Evolutionary conservation across 35 echinoderm and acorn worm species (phyloP).

Genomic region (Apostichopus californicus): DNA sequence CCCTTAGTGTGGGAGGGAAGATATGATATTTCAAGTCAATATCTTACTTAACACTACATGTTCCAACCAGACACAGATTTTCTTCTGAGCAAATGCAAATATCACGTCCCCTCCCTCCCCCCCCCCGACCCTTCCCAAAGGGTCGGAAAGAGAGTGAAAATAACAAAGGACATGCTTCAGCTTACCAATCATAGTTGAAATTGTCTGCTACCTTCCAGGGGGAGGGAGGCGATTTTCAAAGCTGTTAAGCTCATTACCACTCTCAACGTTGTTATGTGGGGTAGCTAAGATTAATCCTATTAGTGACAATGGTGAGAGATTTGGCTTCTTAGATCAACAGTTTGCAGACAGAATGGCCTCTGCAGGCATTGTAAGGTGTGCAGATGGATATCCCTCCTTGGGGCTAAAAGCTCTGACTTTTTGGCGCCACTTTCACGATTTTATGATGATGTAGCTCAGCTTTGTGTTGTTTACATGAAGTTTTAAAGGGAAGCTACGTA

Average conservation of each 20-base stretch:
- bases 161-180: not conserved
- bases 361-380: not conserved
- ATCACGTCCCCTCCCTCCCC: no score
- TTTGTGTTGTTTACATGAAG: not conserved
- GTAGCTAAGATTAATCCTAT: not conserved
- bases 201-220: not conserved
- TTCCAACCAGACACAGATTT: no score
- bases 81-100: no score
- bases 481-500: not conserved
- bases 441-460: not conserved
- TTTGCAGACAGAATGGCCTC: not conserved
- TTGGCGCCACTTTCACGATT: not conserved
- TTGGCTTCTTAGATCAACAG: not conserved
- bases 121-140: no score
- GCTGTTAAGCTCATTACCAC: not conserved
- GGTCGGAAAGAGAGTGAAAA: not conserved
- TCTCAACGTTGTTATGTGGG: not conserved
- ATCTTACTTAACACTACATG: no score
- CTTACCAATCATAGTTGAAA: not conserved
- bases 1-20: no score
- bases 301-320: conserved; percentile 16
- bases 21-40: no score
- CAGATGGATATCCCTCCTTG: not conserved
- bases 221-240: not conserved
- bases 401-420: not conserved